Evolutionary conservation across 2,888 invertebrate genomes (phyloP), one percentile per base, ranked within the genome.

Genomic region (Sarcophaga variegata): DNA sequence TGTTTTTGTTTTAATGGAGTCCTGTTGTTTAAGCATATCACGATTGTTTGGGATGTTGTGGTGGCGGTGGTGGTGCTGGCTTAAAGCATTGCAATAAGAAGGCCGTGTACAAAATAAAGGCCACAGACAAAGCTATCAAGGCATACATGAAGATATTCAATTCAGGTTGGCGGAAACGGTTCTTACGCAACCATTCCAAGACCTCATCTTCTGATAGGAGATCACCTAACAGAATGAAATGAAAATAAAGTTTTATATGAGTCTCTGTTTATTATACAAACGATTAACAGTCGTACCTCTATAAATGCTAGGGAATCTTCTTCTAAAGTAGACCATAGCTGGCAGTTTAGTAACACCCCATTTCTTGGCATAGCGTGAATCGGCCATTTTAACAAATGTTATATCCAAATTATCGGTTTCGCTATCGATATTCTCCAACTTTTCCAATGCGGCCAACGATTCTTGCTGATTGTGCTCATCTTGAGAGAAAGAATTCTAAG

Each of bases 61-160:
- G 92, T 17, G 95, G 95, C 64, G 96, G 94, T 49, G 95, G 94
- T 25, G 96, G 95, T 87, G 96, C 95, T 76, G 96, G 95, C 91
- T 97, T 97, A 94, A 98, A 98, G 93, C 98, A 98, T 93, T 98
- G 97, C 90, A 98, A 94, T 88, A 98, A 94, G 94, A 98, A 98
- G 81, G 97, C 96, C 20, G 98, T 98, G 93, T 98, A 98, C 94
- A 98, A 95, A 63, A 98, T 95, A 92, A 98, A 98, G 71, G 97
- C 96, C 91, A 97, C 94, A 78, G 97, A 96, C 89, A 98, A 95
- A 27, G 97, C 97, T 92, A 97, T 96, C 90, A 98, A 94, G 75
- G 97, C 97, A 93, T 98, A 98, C 98, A 98, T 98, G 93, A 98
- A 98, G 89, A 98, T 96, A 92, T 98, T 98, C 66, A 98, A 94